phyloP scores from a whole-genome alignment of 2,888 invertebrate species.

The Selenia dentaria region DNA sequence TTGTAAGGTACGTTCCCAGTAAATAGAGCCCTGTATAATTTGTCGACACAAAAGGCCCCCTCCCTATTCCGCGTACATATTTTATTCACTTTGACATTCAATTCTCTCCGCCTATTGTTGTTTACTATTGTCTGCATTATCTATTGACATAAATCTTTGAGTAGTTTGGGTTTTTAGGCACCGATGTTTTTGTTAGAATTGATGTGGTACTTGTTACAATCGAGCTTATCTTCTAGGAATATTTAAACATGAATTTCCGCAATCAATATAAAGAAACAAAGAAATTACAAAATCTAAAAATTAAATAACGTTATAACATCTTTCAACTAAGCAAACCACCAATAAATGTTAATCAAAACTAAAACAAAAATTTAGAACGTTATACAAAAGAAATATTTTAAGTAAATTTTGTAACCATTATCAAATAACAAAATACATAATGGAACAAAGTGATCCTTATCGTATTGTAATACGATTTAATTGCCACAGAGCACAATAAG shows the following conservation, averaged over 20 bases:
- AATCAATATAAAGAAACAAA: too few species aligned
- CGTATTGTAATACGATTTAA: conserved; percentile 39
- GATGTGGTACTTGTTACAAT: background rate
- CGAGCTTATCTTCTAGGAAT: background rate
- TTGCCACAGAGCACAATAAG: conserved; percentile 47
- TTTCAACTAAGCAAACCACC: too few species aligned
- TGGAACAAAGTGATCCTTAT: conserved; percentile 5
- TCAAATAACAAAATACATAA: conserved; percentile 3
- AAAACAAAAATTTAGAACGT: too few species aligned
- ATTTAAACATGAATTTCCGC: background rate
- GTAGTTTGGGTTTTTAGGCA: conserved; percentile 27
- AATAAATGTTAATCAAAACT: too few species aligned
- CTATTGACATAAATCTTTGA: conserved; percentile 36
- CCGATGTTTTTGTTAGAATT: conserved; percentile 6
- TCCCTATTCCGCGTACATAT: conserved; percentile 53
- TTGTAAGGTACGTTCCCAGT: conserved; percentile 51
- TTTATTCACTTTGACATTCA: conserved; percentile 68
- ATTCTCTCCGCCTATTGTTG: conserved; percentile 61
- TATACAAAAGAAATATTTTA: too few species aligned
- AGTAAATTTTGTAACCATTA: background rate
- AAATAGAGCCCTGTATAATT: conserved; percentile 67
- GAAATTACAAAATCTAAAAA: too few species aligned
- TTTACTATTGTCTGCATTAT: conserved; percentile 50
- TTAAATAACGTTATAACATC: too few species aligned
- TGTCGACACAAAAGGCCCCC: conserved; percentile 63